phyloP scores from a whole-genome alignment of 2,888 invertebrate species.

The Nomada fucata region DNA sequence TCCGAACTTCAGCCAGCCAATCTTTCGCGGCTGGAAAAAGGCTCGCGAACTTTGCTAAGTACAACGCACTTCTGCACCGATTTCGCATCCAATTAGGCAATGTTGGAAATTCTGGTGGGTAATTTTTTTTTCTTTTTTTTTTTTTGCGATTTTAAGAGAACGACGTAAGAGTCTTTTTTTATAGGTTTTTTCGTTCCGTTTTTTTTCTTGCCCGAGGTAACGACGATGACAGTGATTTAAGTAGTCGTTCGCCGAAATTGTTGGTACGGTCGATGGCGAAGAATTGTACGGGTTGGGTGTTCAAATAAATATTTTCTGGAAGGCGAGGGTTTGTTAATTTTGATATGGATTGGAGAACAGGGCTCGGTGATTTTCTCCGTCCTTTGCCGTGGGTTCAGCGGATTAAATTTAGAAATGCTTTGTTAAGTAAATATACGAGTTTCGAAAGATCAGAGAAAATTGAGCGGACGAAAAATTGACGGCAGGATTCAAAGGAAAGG shows the following conservation, averaged over 20 bases:
- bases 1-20: slow-evolving; percentile 23
- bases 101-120: background rate
- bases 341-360: no score
- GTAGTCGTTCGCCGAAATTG: background rate
- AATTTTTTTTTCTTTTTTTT: no score
- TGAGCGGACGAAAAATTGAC: slow-evolving; percentile 4
- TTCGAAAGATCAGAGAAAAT: background rate
- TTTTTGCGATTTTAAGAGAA: no score
- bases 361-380: no score
- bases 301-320: no score
- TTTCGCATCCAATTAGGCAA: slow-evolving; percentile 41
- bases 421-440: background rate
- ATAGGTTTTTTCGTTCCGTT: background rate
- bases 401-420: background rate
- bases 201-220: no score
- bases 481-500: slow-evolving; percentile 12
- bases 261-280: background rate
- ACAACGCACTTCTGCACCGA: slow-evolving; percentile 5
- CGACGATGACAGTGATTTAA: background rate
- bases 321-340: no score
- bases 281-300: no score
- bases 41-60: slow-evolving; percentile 27
- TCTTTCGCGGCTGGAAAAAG: slow-evolving; percentile 11
- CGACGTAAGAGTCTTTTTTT: background rate
- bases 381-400: background rate